phyloP scores from a whole-genome alignment of 2,113 vertebrate genomes.

The Isurus oxyrinchus region DNA sequence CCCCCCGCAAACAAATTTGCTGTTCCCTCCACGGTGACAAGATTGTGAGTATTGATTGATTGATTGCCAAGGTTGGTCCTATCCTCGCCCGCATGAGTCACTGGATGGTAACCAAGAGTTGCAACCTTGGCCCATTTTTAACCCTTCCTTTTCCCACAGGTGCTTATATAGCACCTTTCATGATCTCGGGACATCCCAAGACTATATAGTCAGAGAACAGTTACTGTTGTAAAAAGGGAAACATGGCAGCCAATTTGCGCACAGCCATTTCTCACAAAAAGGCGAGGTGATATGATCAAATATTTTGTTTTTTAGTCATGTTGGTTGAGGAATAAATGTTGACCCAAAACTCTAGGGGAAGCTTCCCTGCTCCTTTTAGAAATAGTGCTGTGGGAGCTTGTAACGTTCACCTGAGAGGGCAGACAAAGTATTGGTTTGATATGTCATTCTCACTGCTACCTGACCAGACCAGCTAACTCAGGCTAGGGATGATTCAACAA shows the following conservation, averaged over 20 bases:
- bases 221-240: background rate
- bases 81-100: background rate
- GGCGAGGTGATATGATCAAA: background rate
- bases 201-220: background rate
- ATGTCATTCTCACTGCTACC: background rate
- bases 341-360: background rate
- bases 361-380: background rate
- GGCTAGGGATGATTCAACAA: background rate
- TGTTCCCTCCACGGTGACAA: background rate
- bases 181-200: background rate
- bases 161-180: background rate
- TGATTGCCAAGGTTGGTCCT: background rate
- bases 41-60: background rate
- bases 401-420: background rate
- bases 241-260: background rate
- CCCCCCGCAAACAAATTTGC: background rate
- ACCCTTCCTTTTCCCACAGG: background rate
- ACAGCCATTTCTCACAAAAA: background rate
- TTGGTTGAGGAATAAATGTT: background rate
- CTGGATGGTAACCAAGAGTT: background rate
- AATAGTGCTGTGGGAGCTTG: background rate
- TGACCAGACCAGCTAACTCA: background rate
- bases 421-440: background rate
- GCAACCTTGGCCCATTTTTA: background rate
- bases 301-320: background rate